Conservation (phyloP, 2,797 vertebrate genomes). For the Sternotherus odoratus region DNA sequence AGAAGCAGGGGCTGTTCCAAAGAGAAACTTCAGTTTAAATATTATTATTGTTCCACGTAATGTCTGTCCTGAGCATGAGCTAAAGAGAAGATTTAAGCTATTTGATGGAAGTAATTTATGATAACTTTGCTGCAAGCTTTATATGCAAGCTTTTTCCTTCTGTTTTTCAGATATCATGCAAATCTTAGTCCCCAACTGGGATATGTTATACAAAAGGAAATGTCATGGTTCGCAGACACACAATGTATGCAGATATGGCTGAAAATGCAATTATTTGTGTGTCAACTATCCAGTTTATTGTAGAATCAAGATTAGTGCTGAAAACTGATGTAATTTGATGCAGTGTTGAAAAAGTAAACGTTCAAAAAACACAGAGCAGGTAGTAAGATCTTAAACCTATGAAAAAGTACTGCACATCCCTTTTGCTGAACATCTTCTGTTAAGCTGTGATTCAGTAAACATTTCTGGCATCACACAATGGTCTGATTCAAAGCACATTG, state of each 20-base stretch:
- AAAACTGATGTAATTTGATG: background rate
- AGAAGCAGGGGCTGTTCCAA: background rate
- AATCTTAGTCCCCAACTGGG: background rate
- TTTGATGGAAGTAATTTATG: background rate
- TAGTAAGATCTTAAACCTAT: background rate
- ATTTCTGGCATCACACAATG: background rate
- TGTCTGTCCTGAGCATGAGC: background rate
- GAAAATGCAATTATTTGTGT: background rate
- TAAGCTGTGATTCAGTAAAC: background rate
- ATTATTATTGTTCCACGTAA: background rate
- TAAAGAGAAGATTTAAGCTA: background rate
- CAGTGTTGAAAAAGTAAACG: background rate
- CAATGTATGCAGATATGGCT: background rate
- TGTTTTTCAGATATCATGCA: background rate
- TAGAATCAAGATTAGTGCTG: background rate
- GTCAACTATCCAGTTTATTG: background rate
- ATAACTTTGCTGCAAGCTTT: background rate
- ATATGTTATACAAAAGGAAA: background rate
- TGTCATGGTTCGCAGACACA: accelerated
- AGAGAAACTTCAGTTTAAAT: background rate
- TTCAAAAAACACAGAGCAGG: background rate
- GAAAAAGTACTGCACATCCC: background rate
- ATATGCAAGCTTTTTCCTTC: background rate
- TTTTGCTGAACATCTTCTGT: background rate
- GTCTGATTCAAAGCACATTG: background rate